Percentiles rank a stretch among this genome's conserved stretches.
phyloP scores from a whole-genome alignment of 2,888 invertebrate genomes.

The Cartodere bifasciata region DNA sequence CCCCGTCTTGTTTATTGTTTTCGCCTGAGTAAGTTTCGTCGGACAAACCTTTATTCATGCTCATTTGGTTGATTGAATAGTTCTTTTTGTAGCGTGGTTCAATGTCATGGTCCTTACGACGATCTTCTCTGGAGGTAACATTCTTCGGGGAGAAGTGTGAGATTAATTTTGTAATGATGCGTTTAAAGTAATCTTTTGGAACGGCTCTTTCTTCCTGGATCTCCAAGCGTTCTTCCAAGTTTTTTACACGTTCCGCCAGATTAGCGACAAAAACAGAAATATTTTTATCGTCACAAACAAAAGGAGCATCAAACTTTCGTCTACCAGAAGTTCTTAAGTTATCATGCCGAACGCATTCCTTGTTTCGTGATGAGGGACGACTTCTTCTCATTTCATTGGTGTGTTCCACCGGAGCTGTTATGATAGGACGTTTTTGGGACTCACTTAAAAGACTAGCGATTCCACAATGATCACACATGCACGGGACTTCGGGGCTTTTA shows the following conservation, averaged over 20 bases:
- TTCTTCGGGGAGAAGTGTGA: constrained; percentile 14
- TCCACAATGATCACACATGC: constrained; percentile 31
- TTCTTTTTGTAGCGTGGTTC: constrained; percentile 10
- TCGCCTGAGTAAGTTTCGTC: constrained; percentile 10
- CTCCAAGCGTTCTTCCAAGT: constrained; percentile 26
- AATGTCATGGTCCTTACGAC: constrained; percentile 7
- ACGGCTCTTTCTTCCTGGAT: constrained; percentile 30
- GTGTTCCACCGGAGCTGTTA: constrained; percentile 13
- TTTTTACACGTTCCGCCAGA: constrained; percentile 22
- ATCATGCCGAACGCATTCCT: constrained; percentile 6
- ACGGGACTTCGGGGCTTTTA: constrained; percentile 20
- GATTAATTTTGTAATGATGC: constrained; percentile 30
- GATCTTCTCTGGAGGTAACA: neutral
- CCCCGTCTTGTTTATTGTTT: constrained; percentile 7
- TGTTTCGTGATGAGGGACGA: constrained; percentile 6
- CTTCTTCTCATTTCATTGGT: constrained; percentile 8
- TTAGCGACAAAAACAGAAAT: constrained; percentile 12
- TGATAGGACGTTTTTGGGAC: constrained; percentile 30
- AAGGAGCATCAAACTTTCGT: constrained; percentile 4
- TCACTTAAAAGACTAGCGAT: constrained; percentile 29
- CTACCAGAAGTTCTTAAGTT: constrained; percentile 4
- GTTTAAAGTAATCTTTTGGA: constrained; percentile 31
- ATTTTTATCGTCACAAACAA: constrained; percentile 7
- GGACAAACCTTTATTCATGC: constrained; percentile 2
- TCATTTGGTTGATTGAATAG: constrained; percentile 8